A percentile compares a stretch with the other conserved stretches of the same genome.
phyloP scores from a whole-genome alignment of 2,888 invertebrate genomes.

The Ophion ventricosus region DNA sequence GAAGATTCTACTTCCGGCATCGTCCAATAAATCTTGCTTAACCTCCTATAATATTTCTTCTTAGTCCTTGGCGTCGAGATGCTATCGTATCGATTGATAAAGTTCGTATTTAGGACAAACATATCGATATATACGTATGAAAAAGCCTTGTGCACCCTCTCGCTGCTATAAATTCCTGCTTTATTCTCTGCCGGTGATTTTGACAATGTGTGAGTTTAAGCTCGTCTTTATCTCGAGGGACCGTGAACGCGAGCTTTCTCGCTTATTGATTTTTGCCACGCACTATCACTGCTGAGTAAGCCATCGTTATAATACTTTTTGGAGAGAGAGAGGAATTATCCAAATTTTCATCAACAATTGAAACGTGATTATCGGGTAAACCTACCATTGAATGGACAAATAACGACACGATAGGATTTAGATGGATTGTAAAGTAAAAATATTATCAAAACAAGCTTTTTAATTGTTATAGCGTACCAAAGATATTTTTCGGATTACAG shows the following conservation, averaged over 20 bases:
- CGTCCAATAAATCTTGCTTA: no score
- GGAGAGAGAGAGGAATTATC: no score
- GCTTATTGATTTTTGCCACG: constrained; percentile 1
- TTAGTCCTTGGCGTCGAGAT: no score
- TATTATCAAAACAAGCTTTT: no score
- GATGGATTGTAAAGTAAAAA: no score
- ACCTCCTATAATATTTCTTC: no score
- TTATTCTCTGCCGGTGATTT: constrained; percentile 23
- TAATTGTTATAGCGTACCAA: no score
- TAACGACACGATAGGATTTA: no score
- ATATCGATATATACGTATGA: not conserved
- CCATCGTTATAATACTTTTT: not conserved
- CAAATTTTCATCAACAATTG: not conserved
- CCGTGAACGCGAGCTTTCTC: not conserved
- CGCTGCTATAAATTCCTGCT: constrained; percentile 29
- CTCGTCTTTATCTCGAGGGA: constrained; percentile 11
- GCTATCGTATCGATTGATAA: not conserved
- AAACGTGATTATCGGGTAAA: no score
- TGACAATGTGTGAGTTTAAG: not conserved
- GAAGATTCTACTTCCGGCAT: no score
- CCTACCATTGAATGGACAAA: no score
- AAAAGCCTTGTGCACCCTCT: constrained; percentile 27
- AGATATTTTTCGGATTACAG: no score
- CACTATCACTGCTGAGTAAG: not conserved
- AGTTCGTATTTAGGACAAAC: not conserved